Evolutionary conservation across 2,888 invertebrate species (phyloP).

Genomic region (Protodeltote pygarga): DNA sequence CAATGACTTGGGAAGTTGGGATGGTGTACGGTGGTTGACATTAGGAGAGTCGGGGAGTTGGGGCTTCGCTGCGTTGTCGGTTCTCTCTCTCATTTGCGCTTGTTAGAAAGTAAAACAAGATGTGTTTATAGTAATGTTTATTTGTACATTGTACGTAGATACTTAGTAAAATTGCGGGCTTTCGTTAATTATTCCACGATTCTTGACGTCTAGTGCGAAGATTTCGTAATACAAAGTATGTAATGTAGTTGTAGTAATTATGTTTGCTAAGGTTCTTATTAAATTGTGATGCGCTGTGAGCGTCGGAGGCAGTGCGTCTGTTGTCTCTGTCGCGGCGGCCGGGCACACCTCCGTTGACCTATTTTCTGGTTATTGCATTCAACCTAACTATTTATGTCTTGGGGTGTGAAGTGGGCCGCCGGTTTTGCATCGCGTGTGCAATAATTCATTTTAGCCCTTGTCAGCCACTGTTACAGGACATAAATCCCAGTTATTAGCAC

Average conservation of each 20-base stretch:
- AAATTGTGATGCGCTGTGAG: slow-evolving; percentile 66
- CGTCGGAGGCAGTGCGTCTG: slow-evolving; percentile 69
- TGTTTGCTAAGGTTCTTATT: slow-evolving; percentile 67
- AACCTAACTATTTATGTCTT: slow-evolving; percentile 82
- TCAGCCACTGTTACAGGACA: slow-evolving; percentile 30
- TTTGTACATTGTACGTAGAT: slow-evolving; percentile 48
- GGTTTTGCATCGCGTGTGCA: slow-evolving; percentile 71
- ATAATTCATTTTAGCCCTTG: slow-evolving; percentile 54
- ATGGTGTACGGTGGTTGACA: slow-evolving; percentile 70
- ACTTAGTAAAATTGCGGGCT: slow-evolving; percentile 42
- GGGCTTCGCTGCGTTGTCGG: slow-evolving; percentile 70
- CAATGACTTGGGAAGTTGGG: slow-evolving; percentile 73
- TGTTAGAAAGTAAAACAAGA: slow-evolving; percentile 71
- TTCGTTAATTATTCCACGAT: slow-evolving; percentile 50
- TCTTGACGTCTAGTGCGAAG: slow-evolving; percentile 37
- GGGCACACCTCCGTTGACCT: slow-evolving; percentile 86
- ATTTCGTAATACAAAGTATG: slow-evolving; percentile 27
- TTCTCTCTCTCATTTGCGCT: slow-evolving; percentile 66
- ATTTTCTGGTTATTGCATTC: slow-evolving; percentile 86
- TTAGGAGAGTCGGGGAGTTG: slow-evolving; percentile 66
- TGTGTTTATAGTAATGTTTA: slow-evolving; percentile 62
- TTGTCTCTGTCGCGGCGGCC: slow-evolving; percentile 75
- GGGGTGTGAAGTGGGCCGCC: slow-evolving; percentile 78
- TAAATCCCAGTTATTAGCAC: slow-evolving; percentile 22
- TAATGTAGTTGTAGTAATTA: too few species aligned